A percentile compares a stretch with the other conserved stretches of the same genome.
phyloP scores from a whole-genome alignment of 2,888 invertebrate genomes.

The Hypercompe scribonia region DNA sequence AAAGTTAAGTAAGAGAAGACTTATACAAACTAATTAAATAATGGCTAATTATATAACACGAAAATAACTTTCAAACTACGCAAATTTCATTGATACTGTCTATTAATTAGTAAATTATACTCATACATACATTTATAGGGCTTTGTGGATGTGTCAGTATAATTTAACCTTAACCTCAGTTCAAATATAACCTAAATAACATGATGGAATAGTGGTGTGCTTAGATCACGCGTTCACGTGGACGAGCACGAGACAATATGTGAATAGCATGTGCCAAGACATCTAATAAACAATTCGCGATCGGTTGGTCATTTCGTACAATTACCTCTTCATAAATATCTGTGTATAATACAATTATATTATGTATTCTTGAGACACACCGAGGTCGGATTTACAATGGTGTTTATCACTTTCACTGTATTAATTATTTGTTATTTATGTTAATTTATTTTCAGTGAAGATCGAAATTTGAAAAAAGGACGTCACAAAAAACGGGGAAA shows the following conservation, averaged over 20 bases:
- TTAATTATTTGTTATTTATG: not conserved
- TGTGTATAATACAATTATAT: slow-evolving; percentile 14
- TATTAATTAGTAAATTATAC: not conserved
- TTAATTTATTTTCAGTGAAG: not conserved
- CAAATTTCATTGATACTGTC: not conserved
- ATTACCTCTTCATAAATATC: slow-evolving; percentile 40
- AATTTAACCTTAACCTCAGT: not conserved
- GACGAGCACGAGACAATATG: slow-evolving; percentile 8
- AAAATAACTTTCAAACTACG: not conserved
- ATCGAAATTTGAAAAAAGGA: not conserved
- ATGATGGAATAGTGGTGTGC: not conserved
- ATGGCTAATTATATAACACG: not conserved
- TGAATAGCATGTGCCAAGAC: slow-evolving; percentile 20
- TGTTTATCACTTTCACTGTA: not conserved
- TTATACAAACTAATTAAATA: slow-evolving; percentile 1
- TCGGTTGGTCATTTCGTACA: slow-evolving; percentile 36
- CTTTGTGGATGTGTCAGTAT: not conserved
- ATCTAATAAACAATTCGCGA: slow-evolving; percentile 35
- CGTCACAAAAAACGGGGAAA: not conserved
- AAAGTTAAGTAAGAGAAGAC: not conserved
- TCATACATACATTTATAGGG: not conserved
- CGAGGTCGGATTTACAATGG: not conserved
- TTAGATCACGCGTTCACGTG: slow-evolving; percentile 14
- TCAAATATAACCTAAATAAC: slow-evolving; percentile 2
- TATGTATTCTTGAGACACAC: slow-evolving; percentile 9